A percentile compares a stretch with the other conserved stretches of the same genome.
phyloP scores from a whole-genome alignment of 2,888 invertebrate genomes.

The Cyaniris semiargus region DNA sequence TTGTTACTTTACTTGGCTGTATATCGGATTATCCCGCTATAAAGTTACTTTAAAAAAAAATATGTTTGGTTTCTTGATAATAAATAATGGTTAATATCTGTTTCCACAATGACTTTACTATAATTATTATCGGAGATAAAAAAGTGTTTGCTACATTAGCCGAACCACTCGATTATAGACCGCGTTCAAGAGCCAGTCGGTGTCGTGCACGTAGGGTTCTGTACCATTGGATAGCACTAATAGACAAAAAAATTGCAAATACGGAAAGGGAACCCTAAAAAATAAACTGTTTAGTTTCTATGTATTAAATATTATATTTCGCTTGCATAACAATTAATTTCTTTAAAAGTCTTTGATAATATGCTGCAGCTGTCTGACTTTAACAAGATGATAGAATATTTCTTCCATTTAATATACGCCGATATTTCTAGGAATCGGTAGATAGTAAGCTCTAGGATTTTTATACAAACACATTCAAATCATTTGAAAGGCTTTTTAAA shows the following conservation, averaged over 20 bases:
- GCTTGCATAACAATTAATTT: neutral
- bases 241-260: no score
- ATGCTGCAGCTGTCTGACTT: neutral
- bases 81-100: neutral
- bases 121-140: neutral
- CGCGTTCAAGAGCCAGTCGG: no score
- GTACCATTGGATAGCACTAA: no score
- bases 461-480: neutral
- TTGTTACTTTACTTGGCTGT: neutral
- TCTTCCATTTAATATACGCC: neutral
- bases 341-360: neutral
- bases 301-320: no score
- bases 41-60: neutral
- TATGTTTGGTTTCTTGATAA: neutral
- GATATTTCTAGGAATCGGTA: neutral
- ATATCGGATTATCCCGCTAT: neutral
- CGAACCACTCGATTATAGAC: neutral
- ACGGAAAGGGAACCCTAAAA: no score
- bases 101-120: neutral
- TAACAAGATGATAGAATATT: neutral
- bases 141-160: neutral
- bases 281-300: no score
- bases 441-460: neutral
- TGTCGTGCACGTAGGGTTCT: no score
- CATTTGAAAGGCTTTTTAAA: neutral